phyloP scores from a whole-genome alignment of 2,113 vertebrate genomes.

The Parus major region DNA sequence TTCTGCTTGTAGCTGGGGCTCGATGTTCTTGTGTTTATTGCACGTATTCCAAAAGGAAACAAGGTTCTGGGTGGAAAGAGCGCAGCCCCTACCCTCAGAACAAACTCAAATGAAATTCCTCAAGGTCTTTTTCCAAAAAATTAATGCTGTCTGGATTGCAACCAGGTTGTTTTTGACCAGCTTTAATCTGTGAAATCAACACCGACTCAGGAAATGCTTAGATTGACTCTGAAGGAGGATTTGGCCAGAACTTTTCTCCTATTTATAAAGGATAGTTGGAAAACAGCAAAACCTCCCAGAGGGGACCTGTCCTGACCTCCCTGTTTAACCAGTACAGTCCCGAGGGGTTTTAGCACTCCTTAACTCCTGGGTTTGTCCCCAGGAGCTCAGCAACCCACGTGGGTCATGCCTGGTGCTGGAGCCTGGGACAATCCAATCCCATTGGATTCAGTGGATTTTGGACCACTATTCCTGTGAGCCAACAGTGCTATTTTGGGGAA shows the following conservation, averaged over 20 bases:
- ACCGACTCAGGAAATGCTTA: conserved; percentile 61
- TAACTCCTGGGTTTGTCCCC: not conserved
- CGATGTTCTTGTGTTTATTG: not conserved
- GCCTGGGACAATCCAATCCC: not conserved
- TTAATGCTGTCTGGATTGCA: conserved; percentile 10
- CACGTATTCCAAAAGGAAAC: conserved; percentile 14
- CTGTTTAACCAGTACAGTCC: not conserved
- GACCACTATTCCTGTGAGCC: not conserved
- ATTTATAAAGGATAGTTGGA: not conserved
- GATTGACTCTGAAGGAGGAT: conserved; percentile 23
- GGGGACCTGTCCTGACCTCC: not conserved
- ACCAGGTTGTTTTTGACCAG: conserved; percentile 42
- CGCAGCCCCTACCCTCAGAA: not conserved
- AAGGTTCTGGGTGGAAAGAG: conserved; percentile 29
- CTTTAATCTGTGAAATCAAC: conserved; percentile 67
- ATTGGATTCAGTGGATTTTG: not conserved
- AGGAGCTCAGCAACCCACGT: not conserved
- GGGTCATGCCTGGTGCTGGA: not conserved
- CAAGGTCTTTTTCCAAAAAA: conserved; percentile 32
- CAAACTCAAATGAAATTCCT: conserved; percentile 34
- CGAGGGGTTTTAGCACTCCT: not conserved
- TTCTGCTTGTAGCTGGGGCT: not conserved
- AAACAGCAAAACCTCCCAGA: not conserved
- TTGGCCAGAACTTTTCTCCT: not conserved
- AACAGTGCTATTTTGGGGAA: not conserved